phyloP scores from a whole-genome alignment of 1,140 invertebrate genomes.

The Marisa cornuarietis region DNA sequence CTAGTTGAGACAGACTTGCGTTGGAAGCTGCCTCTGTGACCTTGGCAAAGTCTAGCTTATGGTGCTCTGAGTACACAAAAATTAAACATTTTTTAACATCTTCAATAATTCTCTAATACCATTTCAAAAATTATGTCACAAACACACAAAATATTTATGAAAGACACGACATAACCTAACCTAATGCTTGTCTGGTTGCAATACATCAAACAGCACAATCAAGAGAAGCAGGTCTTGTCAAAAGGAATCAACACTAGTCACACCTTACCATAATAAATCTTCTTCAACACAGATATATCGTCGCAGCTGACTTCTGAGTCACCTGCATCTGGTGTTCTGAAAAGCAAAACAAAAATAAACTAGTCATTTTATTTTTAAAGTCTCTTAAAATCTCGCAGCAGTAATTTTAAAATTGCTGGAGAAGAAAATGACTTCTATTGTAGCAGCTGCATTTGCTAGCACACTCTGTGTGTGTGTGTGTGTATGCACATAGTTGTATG shows the following conservation, averaged over 20 bases:
- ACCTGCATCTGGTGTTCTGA: slow-evolving; percentile 2
- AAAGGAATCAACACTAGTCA: neutral
- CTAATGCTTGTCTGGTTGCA: too few relatives aligned
- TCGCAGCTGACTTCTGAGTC: slow-evolving; percentile 1
- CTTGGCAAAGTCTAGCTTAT: slow-evolving; percentile 17
- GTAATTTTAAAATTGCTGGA: neutral
- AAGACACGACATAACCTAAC: too few relatives aligned
- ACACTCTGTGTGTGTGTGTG: too few relatives aligned
- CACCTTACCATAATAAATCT: slow-evolving; percentile 23
- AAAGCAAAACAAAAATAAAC: neutral
- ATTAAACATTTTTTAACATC: too few relatives aligned
- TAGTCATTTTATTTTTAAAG: neutral
- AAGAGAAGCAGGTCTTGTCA: too few relatives aligned
- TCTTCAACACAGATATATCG: slow-evolving; percentile 1
- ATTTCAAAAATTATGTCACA: too few relatives aligned
- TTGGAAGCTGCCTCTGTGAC: slow-evolving; percentile 19
- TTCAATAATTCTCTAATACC: too few relatives aligned
- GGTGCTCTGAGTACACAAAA: slow-evolving; percentile 12
- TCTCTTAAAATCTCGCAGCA: neutral
- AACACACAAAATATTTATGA: too few relatives aligned
- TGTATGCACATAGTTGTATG: too few relatives aligned
- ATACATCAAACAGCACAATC: too few relatives aligned
- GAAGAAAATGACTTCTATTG: neutral
- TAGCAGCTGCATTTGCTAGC: too few relatives aligned
- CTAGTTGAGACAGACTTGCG: neutral